phyloP scores from a whole-genome alignment of 2,797 vertebrate genomes.

The Gorsachius magnificus region DNA sequence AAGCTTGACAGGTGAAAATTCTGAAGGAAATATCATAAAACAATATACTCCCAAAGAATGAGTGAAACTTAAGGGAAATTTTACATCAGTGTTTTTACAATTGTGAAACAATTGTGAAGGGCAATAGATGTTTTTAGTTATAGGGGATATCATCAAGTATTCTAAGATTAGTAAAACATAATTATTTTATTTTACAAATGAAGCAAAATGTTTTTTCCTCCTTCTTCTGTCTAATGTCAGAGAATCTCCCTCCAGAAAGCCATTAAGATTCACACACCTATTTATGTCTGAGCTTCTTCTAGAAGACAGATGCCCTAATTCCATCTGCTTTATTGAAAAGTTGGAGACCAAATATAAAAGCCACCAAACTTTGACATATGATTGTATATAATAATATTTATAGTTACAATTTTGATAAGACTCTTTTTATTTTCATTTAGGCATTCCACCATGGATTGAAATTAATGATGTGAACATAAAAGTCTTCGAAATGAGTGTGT shows the following conservation, averaged over 20 bases:
- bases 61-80: neutral
- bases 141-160: neutral
- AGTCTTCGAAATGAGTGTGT: neutral
- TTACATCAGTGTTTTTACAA: neutral
- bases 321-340: neutral
- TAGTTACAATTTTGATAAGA: neutral
- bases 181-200: neutral
- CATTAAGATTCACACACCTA: fast-evolving
- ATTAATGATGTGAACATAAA: neutral
- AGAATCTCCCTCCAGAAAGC: neutral
- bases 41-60: neutral
- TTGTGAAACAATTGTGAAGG: neutral
- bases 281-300: neutral
- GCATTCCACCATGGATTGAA: neutral
- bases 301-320: neutral
- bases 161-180: neutral
- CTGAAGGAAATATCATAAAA: neutral
- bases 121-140: neutral
- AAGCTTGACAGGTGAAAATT: neutral
- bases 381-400: neutral
- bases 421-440: conserved; percentile 11
- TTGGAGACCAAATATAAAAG: neutral
- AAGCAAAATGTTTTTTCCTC: neutral
- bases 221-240: neutral
- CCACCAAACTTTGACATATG: neutral